Evolutionary conservation across 2,113 vertebrate genomes (phyloP).

Genomic region (Labrus mixtus): DNA sequence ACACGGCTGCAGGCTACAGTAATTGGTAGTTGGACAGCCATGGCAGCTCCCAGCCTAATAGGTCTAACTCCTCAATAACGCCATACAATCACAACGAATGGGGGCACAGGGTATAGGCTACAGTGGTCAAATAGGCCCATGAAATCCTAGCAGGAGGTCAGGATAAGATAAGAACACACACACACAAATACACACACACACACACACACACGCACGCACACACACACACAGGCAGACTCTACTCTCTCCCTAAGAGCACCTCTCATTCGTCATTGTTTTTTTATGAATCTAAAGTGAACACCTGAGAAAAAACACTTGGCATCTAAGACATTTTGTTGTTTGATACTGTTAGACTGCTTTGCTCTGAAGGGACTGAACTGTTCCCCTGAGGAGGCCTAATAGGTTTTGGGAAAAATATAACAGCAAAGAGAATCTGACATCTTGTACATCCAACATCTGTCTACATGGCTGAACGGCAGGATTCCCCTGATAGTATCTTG

Average conservation of each 20-base stretch:
- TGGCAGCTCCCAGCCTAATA: conserved; percentile 81
- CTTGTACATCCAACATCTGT: conserved; percentile 77
- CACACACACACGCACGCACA: conserved; percentile 1
- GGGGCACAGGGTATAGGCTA: conserved; percentile 66
- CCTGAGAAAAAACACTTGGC: conserved; percentile 38
- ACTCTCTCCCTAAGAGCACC: conserved; percentile 13
- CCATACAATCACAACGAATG: conserved; percentile 82
- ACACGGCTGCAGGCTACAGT: conserved; percentile 71
- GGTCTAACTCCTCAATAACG: conserved; percentile 81
- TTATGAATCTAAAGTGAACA: conserved; percentile 64
- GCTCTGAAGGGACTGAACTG: conserved; percentile 59
- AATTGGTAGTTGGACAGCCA: conserved; percentile 80
- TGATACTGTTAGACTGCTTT: conserved; percentile 53
- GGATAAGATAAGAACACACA: conserved; percentile 31
- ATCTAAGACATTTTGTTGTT: conserved; percentile 53
- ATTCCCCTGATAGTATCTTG: conserved; percentile 67
- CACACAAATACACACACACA: conserved; percentile 27
- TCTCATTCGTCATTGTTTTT: conserved; percentile 38
- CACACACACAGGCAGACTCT: conserved; percentile 1
- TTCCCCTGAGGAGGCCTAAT: conserved; percentile 69
- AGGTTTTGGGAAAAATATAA: conserved; percentile 65
- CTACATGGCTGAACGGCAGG: conserved; percentile 67
- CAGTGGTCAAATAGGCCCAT: conserved; percentile 79
- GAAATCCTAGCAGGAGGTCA: conserved; percentile 72
- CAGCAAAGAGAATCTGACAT: conserved; percentile 71